These are phyloP conservation scores for Stylophora pistillata DNA, from an alignment of 64 coral and sea anemone species.

Conservation along the genomic window DNA sequence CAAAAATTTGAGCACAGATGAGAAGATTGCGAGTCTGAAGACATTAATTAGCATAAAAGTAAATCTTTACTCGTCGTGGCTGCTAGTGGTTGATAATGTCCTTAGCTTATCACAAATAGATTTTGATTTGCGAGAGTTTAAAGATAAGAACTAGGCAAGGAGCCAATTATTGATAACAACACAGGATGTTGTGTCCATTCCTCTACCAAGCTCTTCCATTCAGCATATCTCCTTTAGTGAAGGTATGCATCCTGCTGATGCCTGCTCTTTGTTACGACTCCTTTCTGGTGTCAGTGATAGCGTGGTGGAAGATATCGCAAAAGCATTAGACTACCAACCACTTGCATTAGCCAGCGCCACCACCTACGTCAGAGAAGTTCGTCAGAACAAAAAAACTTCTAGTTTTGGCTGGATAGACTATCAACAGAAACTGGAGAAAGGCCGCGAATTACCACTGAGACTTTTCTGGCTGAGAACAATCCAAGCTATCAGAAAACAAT, in stretches of 20 bases:
- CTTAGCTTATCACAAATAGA: no score
- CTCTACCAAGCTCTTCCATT: no score
- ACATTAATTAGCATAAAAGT: background rate
- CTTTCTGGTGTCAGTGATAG: no score
- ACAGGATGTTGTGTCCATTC: constrained; percentile 34
- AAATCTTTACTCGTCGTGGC: background rate
- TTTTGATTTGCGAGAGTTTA: no score
- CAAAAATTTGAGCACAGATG: background rate
- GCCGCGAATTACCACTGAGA: constrained; percentile 27
- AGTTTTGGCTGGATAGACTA: constrained; percentile 14
- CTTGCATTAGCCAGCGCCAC: constrained; percentile 39
- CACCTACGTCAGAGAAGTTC: constrained; percentile 33
- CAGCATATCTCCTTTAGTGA: background rate
- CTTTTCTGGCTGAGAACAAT: background rate
- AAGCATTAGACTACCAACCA: constrained; percentile 44
- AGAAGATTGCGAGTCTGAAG: background rate
- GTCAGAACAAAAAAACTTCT: background rate
- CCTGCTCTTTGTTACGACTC: no score
- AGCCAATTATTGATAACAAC: constrained; percentile 28
- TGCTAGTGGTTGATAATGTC: no score
- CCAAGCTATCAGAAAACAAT: constrained; percentile 26
- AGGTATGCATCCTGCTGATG: constrained; percentile 52
- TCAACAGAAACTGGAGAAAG: background rate
- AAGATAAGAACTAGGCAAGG: background rate
- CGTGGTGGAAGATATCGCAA: constrained; percentile 13